These are phyloP conservation scores for Synanthedon formicaeformis DNA, from an alignment of 2,888 invertebrate species.

Conservation along the genomic window DNA sequence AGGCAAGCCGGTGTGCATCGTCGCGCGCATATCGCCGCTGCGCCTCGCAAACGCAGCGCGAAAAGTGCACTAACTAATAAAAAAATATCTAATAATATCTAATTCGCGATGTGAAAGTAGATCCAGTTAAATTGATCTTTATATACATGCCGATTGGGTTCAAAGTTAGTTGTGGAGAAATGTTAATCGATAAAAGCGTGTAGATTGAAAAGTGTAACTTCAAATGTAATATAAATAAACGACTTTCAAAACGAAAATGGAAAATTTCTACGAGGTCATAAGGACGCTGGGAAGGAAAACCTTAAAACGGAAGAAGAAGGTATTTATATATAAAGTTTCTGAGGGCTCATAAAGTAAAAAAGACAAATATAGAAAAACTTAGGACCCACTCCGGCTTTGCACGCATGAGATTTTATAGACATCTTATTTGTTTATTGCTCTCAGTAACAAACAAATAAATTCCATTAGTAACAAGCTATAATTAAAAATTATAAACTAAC, in stretches of 20 bases:
- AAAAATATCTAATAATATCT: background rate
- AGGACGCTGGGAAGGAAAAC: conserved; percentile 59
- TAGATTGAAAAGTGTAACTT: background rate
- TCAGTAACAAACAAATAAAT: too few species aligned
- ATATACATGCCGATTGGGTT: background rate
- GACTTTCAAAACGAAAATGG: conserved; percentile 26
- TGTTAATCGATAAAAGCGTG: background rate
- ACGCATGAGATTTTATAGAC: too few species aligned
- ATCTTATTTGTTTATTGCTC: too few species aligned
- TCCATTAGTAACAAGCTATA: too few species aligned
- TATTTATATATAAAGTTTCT: conserved; percentile 10
- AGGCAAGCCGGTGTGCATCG: conserved; percentile 30
- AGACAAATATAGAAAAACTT: too few species aligned
- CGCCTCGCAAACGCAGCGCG: conserved; percentile 53
- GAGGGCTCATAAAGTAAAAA: too few species aligned
- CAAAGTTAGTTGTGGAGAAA: conserved; percentile 1
- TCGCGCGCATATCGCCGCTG: conserved; percentile 42
- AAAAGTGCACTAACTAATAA: conserved; percentile 8
- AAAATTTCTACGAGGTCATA: conserved; percentile 57
- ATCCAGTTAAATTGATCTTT: background rate
- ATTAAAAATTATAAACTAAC: too few species aligned
- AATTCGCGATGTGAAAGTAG: conserved; percentile 16
- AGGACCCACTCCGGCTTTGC: too few species aligned
- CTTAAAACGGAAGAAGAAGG: conserved; percentile 55
- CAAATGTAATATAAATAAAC: background rate